Evolutionary conservation across 2,797 vertebrate species (phyloP), one percentile per base, ranked within the genome.

Genomic region (Labeo calbasu): DNA sequence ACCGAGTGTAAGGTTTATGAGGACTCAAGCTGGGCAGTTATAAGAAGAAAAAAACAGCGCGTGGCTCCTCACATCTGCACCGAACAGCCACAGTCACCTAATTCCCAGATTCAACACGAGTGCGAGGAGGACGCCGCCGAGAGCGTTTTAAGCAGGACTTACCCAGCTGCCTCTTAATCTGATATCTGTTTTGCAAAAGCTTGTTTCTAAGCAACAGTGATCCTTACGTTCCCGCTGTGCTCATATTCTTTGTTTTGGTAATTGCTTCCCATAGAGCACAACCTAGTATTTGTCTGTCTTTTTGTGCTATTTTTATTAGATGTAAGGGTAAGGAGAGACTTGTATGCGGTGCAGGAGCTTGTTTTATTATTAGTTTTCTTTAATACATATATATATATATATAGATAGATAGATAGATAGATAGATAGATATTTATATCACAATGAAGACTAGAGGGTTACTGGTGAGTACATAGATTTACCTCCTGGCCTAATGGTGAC

Each of bases 11-110:
- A 89, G 73, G 88, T 85, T 90, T 86, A 88, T 75, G 87, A 88
- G 85, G 80, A 88, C 87, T 91, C 92, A 91, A 92, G 88, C 91
- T 92, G 91, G 87, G 91, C 90, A 93, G 92, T 92, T 92, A 92
- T 87, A 72, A 83, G 76, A 88, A 90, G 82, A 90, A 88, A 82
- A 89, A 90, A 90, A 84, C n/a, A 5, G 21, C 32, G 11, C 23
- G 69, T 78, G 83, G 85, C 80, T 91, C 81, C 88, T 89, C 81
- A 91, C 91, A 91, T 93, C 90, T 92, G 91, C 88, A 84, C 90
- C 71, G 59, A 92, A 82, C 89, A 88, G 84, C 86, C 91, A 85
- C 86, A 90, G 90, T 92, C 91, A 87, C 79, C 89, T 89, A 86
- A 90, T 90, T 89, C 87, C 51, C 65, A 32, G 89, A 87, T 88